These are phyloP conservation scores for Bombus ignitus DNA, from an alignment of 1,140 invertebrate species.

Conservation along the genomic window DNA sequence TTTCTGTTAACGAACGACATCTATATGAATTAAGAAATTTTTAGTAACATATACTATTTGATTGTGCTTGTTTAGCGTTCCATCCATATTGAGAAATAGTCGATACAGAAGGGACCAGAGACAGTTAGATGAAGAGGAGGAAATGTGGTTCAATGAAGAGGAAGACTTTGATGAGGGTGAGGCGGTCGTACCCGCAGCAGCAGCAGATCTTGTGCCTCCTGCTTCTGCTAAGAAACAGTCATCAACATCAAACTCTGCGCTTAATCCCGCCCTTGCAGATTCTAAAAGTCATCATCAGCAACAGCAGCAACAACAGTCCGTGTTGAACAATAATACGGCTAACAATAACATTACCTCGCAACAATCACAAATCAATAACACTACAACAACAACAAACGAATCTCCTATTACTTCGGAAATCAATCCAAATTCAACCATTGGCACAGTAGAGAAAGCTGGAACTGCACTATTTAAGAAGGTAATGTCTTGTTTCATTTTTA, in stretches of 20 bases:
- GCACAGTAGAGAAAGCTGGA: conserved; percentile 79
- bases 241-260: conserved; percentile 79
- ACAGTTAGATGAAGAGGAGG: conserved; percentile 97
- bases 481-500: conserved; percentile 46
- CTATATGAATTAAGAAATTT: neutral
- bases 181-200: conserved; percentile 83
- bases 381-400: conserved; percentile 78
- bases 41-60: conserved; percentile 16
- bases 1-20: neutral
- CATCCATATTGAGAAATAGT: conserved; percentile 90
- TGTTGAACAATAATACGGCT: conserved; percentile 82
- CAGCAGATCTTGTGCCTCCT: conserved; percentile 77
- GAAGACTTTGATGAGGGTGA: conserved; percentile 96
- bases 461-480: conserved; percentile 85
- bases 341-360: conserved; percentile 74
- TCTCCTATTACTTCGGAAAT: conserved; percentile 79
- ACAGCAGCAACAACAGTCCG: conserved; percentile 75
- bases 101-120: conserved; percentile 95
- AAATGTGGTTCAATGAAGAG: conserved; percentile 99
- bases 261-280: conserved; percentile 75
- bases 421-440: conserved; percentile 77
- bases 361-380: conserved; percentile 78
- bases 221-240: conserved; percentile 79
- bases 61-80: conserved; percentile 81
- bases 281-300: conserved; percentile 77